Evolutionary conservation across 2,113 vertebrate species (phyloP).

Genomic region (Eptesicus fuscus): DNA sequence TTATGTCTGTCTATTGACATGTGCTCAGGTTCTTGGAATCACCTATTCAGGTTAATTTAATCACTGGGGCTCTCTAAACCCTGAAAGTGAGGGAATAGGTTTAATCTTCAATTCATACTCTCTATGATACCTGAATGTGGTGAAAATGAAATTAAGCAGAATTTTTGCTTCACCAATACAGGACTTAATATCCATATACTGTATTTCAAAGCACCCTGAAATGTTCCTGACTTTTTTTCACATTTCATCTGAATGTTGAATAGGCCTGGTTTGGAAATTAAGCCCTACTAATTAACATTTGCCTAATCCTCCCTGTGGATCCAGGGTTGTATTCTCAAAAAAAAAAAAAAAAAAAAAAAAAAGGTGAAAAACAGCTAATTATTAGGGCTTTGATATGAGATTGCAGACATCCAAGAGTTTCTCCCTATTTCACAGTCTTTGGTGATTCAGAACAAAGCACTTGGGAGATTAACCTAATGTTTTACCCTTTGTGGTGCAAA

Average conservation of each 20-base stretch:
- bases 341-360: conserved; percentile 16
- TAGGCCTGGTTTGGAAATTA: conserved; percentile 48
- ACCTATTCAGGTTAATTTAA: not conserved
- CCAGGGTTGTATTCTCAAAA: conserved; percentile 52
- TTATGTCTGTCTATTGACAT: not conserved
- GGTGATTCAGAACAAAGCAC: conserved; percentile 35
- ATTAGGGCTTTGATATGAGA: conserved; percentile 63
- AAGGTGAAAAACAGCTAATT: conserved; percentile 54
- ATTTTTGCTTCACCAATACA: not conserved
- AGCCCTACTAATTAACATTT: conserved; percentile 63
- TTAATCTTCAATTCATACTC: not conserved
- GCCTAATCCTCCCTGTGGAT: conserved; percentile 58
- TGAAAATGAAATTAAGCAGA: not conserved
- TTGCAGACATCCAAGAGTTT: conserved; percentile 6
- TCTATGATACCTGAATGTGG: not conserved
- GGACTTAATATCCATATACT: not conserved
- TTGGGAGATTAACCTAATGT: conserved; percentile 55
- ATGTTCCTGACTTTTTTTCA: not conserved
- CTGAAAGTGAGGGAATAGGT: not conserved
- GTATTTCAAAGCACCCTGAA: not conserved
- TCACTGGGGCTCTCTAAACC: not conserved
- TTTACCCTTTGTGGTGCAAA: conserved; percentile 45
- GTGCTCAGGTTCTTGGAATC: not conserved
- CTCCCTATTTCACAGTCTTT: conserved; percentile 12
- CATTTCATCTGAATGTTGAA: conserved; percentile 27